phyloP scores from a whole-genome alignment of 2,888 invertebrate species.

The Sinopyrophorus schimmeli region DNA sequence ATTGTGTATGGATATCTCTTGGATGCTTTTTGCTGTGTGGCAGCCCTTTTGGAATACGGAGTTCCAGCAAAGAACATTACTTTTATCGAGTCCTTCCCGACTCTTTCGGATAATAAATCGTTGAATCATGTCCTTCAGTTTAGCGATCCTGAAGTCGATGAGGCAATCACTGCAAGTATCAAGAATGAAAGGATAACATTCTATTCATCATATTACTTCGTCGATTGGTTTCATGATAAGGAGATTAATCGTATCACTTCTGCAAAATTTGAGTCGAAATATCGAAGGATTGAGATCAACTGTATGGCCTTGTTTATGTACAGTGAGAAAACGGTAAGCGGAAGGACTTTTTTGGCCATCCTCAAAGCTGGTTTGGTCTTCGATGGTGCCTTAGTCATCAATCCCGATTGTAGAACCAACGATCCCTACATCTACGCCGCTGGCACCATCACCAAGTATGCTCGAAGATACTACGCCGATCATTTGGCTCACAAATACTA shows the following conservation, averaged over 20 bases:
- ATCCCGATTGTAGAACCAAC: slow-evolving; percentile 64
- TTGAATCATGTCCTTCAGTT: slow-evolving; percentile 38
- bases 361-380: slow-evolving; percentile 60
- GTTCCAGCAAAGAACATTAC: slow-evolving; percentile 61
- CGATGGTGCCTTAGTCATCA: slow-evolving; percentile 67
- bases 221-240: slow-evolving; percentile 57
- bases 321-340: slow-evolving; percentile 58
- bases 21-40: slow-evolving; percentile 68
- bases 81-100: slow-evolving; percentile 63
- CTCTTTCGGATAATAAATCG: slow-evolving; percentile 40
- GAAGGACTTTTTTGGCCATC: slow-evolving; percentile 57
- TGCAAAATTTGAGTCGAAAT: slow-evolving; percentile 57
- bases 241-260: slow-evolving; percentile 41
- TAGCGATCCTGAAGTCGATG: slow-evolving; percentile 58
- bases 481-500: slow-evolving; percentile 60
- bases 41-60: slow-evolving; percentile 64
- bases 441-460: slow-evolving; percentile 67
- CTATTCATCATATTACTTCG: slow-evolving; percentile 60
- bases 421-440: slow-evolving; percentile 68
- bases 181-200: slow-evolving; percentile 53
- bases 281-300: slow-evolving; percentile 53
- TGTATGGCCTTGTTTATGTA: slow-evolving; percentile 65
- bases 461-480: slow-evolving; percentile 61
- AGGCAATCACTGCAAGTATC: slow-evolving; percentile 54
- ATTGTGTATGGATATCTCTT: slow-evolving; percentile 71